Evolutionary conservation across 2,888 invertebrate genomes (phyloP), one percentile per base, ranked within the genome.

Genomic region (Sclerodermus sp.): DNA sequence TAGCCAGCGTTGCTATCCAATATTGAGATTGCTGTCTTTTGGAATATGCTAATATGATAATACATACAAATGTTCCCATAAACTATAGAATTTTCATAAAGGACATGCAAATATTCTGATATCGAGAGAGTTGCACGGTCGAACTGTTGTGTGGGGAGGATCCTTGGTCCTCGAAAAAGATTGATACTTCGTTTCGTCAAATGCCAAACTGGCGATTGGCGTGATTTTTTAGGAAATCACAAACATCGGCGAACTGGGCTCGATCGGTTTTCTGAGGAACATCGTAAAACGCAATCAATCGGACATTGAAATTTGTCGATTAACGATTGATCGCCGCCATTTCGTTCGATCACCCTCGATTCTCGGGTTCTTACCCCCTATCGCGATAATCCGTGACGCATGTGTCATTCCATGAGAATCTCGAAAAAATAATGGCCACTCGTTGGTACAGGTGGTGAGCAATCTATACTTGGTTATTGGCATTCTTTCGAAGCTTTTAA

Each of bases 51-150:
- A 77, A 77, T 78, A 69, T 60, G 71, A 74, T 77, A 77, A 77
- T 77, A 76, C 75, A 77, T 76, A 77, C 73, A 70, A 77, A 77
- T 77, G 74, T 66, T 66, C 67, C 74, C 73, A 76, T 76, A 77
- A 77, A 77, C 77, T 76, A 76, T 76, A 76, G 77, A 76, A 77
- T 77, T 76, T 77, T 77, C 75, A 76, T 77, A 77, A 76, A 76
- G 68, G 68, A 74, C 71, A 77, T 77, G 77, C 77, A 77, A 77
- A 77, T 76, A 66, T 61, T 60, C 63, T 66, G 72, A 73, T 76
- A 77, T 77, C 74, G 75, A 71, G 68, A 68, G 57, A 49, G 58
- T 58, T 50, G 48, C 56, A 42, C 45, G 57, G 45, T 42, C 51
- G 41, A 43, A 31, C 30, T 45, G 46, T n/a, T n/a, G n/a, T n/a